Evolutionary conservation across 37 sponge, comb jelly and placozoan species (phyloP).

Genomic region (Tethya wilhelma): DNA sequence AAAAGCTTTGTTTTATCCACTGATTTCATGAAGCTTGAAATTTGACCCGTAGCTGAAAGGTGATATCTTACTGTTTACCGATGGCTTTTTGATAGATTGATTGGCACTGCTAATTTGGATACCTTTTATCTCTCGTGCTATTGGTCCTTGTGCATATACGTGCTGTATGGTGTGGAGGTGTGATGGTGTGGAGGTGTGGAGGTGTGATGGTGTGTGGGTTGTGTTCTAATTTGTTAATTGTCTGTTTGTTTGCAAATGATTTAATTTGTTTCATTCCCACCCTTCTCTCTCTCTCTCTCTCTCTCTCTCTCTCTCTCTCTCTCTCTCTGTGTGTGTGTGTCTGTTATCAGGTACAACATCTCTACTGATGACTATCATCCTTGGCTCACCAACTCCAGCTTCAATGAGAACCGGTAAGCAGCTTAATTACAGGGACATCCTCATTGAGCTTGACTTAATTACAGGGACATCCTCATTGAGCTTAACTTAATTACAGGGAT

Average conservation of each 20-base stretch:
- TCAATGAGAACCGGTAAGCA: conserved; percentile 82
- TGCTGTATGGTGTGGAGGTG: no score
- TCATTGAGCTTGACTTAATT: not conserved
- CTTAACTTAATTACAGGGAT: not conserved
- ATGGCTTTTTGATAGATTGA: no score
- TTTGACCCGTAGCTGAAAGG: no score
- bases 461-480: not conserved
- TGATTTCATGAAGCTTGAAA: no score
- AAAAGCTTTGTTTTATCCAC: no score
- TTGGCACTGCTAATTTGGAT: no score
- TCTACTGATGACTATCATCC: conserved; percentile 99
- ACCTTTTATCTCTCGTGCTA: no score
- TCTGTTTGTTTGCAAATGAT: not conserved
- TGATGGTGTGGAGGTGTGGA: no score
- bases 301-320: not conserved
- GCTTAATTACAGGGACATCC: not conserved
- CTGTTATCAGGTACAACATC: conserved; percentile 95
- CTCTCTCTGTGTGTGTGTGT: not conserved
- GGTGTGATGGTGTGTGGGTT: no score
- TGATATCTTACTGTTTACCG: no score
- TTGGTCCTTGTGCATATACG: no score
- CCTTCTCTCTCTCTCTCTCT: conserved; percentile 20
- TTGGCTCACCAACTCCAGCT: conserved; percentile 73
- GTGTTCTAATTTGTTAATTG: not conserved
- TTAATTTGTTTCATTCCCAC: not conserved